Evolutionary conservation across 2,113 vertebrate species (phyloP).

Genomic region (Peromyscus leucopus): DNA sequence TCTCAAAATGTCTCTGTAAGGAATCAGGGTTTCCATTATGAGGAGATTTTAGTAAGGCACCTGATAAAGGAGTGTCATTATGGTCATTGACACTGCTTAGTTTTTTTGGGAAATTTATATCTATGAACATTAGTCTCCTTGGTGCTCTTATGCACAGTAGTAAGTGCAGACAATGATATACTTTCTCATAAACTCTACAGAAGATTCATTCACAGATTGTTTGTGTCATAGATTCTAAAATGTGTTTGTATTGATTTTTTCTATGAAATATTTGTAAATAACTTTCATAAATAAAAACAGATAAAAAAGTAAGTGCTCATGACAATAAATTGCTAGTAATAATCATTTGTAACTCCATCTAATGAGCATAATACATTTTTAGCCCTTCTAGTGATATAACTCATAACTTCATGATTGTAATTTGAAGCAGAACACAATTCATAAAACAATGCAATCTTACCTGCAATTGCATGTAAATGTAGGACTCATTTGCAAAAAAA

Average conservation of each 20-base stretch:
- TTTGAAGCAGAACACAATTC: background rate
- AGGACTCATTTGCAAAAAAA: background rate
- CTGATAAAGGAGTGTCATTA: background rate
- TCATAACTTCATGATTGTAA: background rate
- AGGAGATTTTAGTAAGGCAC: background rate
- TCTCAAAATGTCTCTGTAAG: background rate
- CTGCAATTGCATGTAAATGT: background rate
- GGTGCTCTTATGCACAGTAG: background rate
- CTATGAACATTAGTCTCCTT: background rate
- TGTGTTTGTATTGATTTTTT: background rate
- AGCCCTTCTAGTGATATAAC: background rate
- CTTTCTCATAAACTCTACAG: background rate
- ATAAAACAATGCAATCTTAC: background rate
- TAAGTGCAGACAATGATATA: background rate
- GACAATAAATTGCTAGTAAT: background rate
- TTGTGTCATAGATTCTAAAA: background rate
- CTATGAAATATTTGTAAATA: background rate
- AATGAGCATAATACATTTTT: background rate
- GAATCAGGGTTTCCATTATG: background rate
- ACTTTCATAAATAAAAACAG: background rate
- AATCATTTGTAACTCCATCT: background rate
- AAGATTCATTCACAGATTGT: background rate
- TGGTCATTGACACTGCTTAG: background rate
- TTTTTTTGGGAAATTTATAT: background rate
- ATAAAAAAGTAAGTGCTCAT: background rate